Conservation (phyloP, 2,888 invertebrate genomes). For the Bruchidius siliquastri region DNA sequence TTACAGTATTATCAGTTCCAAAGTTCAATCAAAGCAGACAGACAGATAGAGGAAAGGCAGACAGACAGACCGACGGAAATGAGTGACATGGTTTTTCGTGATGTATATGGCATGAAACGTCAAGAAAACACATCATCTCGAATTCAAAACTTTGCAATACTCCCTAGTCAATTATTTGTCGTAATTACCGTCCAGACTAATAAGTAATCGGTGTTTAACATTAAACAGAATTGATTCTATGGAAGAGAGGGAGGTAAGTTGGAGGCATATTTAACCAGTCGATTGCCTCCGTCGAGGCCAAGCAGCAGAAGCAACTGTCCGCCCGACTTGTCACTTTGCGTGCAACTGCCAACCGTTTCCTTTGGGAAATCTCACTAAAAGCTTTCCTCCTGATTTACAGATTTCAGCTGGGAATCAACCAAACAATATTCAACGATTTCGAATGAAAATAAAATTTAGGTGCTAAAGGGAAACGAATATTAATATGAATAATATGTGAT, state of each 20-base stretch:
- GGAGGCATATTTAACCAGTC: conserved; percentile 5
- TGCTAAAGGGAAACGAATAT: background rate
- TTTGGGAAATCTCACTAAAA: conserved; percentile 22
- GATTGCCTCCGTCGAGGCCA: conserved; percentile 10
- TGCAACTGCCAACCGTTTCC: conserved; percentile 10
- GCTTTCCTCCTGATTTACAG: conserved; percentile 20
- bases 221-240: background rate
- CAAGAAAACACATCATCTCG: no score
- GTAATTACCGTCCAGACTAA: background rate
- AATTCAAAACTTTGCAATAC: no score
- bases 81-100: no score
- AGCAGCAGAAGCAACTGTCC: conserved; percentile 13
- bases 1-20: no score
- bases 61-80: no score
- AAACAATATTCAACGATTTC: background rate
- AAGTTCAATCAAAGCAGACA: no score
- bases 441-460: background rate
- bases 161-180: no score
- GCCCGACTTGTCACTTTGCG: conserved; percentile 4
- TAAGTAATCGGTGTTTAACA: background rate
- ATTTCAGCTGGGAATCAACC: conserved; percentile 11
- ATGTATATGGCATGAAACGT: no score
- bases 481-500: no score
- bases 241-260: conserved; percentile 1
- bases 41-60: no score